Percentiles rank a stretch among this genome's conserved stretches.
phyloP scores from a whole-genome alignment of 2,888 invertebrate genomes.

The Drosophila aldrichi region DNA sequence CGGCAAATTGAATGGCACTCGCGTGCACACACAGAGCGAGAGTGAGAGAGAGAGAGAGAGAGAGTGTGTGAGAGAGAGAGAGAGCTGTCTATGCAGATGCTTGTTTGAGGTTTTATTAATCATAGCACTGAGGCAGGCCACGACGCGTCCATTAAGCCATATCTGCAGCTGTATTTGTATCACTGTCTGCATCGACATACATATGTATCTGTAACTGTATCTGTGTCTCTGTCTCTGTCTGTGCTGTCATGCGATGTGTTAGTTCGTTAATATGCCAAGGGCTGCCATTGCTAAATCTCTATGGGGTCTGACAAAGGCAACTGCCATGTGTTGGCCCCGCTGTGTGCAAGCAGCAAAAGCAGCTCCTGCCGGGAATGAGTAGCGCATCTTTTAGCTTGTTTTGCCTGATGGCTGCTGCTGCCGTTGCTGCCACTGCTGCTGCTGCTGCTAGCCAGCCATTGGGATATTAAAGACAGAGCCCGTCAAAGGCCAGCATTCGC shows the following conservation, averaged over 20 bases:
- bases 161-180: constrained; percentile 18
- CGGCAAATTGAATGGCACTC: constrained; percentile 65
- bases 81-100: constrained; percentile 45
- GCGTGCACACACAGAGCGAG: constrained; percentile 20
- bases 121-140: constrained; percentile 46
- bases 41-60: too few relatives aligned
- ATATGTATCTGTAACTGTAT: neutral
- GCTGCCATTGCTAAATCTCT: constrained; percentile 56
- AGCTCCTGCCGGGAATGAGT: constrained; percentile 19
- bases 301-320: constrained; percentile 51
- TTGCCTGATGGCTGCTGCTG: constrained; percentile 28
- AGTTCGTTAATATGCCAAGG: constrained; percentile 65
- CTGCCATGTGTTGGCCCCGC: constrained; percentile 28
- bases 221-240: constrained; percentile 9
- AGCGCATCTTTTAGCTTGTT: constrained; percentile 25
- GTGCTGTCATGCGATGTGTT: constrained; percentile 50
- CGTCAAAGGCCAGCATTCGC: constrained; percentile 34
- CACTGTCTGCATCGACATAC: constrained; percentile 11
- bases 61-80: too few relatives aligned
- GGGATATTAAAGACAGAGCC: constrained; percentile 53
- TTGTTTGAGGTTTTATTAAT: constrained; percentile 69
- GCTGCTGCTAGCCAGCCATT: constrained; percentile 37
- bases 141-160: constrained; percentile 43
- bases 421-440: constrained; percentile 2
- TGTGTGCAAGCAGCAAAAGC: constrained; percentile 13